Evolutionary conservation across 1,140 invertebrate genomes (phyloP).

Genomic region (Andrena cerasifolii): DNA sequence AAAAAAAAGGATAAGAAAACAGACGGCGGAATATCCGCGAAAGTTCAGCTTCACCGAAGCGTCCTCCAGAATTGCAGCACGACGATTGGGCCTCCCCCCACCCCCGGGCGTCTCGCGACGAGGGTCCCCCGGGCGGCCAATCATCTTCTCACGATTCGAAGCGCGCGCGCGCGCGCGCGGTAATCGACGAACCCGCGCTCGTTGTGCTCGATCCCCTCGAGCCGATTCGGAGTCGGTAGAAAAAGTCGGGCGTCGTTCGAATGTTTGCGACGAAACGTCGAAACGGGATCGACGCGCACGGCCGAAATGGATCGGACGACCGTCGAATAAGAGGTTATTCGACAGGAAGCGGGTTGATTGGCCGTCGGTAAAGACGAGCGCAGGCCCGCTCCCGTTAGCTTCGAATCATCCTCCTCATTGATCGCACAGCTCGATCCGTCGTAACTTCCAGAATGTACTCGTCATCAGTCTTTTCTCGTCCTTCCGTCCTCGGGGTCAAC

Average conservation of each 20-base stretch:
- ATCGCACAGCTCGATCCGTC: not conserved
- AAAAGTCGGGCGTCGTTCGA: not conserved
- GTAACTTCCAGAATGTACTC: not conserved
- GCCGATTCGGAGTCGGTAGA: not conserved
- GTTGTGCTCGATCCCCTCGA: not conserved
- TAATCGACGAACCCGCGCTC: not conserved
- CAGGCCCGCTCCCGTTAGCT: not conserved
- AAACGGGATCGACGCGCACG: not conserved
- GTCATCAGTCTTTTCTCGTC: conserved; percentile 25
- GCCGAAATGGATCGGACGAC: not conserved
- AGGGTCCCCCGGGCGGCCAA: not conserved
- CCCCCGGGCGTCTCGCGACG: too few species aligned
- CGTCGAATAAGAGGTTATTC: not conserved
- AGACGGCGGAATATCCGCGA: conserved; percentile 62
- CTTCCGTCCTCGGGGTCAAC: too few species aligned
- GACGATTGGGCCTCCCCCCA: conserved; percentile 9
- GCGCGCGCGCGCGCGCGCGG: not conserved
- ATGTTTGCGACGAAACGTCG: not conserved
- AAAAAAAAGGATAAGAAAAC: conserved; percentile 20
- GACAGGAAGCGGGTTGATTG: not conserved
- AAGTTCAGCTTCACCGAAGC: conserved; percentile 64
- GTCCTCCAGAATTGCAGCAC: conserved; percentile 39
- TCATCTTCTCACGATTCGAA: conserved; percentile 20
- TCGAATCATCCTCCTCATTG: not conserved
- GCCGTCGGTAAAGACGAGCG: not conserved